A percentile compares a stretch with the other conserved stretches of the same genome.
phyloP scores from a whole-genome alignment of 2,797 vertebrate genomes.

The Ataeniobius toweri region DNA sequence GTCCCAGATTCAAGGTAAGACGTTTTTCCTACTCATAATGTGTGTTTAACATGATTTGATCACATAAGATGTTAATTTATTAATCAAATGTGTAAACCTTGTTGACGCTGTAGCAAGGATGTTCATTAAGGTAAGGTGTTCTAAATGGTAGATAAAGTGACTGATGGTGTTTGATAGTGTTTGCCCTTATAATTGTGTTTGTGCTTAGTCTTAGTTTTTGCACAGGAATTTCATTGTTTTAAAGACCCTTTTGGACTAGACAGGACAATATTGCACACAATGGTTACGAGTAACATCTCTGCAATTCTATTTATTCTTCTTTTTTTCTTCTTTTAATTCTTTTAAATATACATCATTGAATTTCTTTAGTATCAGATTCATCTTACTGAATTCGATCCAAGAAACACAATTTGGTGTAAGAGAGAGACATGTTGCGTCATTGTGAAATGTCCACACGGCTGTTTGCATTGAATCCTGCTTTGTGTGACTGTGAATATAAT shows the following conservation, averaged over 20 bases:
- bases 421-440: not conserved
- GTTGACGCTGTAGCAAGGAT: not conserved
- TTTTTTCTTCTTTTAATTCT: not conserved
- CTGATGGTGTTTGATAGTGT: not conserved
- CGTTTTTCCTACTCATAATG: not conserved
- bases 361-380: not conserved
- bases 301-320: not conserved
- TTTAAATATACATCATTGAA: not conserved
- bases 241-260: not conserved
- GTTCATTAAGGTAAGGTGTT: not conserved
- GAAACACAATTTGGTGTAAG: not conserved
- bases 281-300: not conserved
- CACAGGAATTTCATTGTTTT: not conserved
- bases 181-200: not conserved
- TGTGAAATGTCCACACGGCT: not conserved
- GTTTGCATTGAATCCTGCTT: not conserved
- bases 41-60: not conserved
- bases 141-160: not conserved
- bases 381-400: not conserved
- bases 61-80: not conserved
- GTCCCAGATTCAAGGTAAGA: slow-evolving; percentile 28
- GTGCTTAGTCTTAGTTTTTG: not conserved
- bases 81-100: not conserved
- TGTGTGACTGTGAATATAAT: slow-evolving; percentile 1
- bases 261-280: not conserved